Evolutionary conservation across 2,888 invertebrate species (phyloP), one percentile per base, ranked within the genome.

Genomic region (Chrysolina haemoptera): DNA sequence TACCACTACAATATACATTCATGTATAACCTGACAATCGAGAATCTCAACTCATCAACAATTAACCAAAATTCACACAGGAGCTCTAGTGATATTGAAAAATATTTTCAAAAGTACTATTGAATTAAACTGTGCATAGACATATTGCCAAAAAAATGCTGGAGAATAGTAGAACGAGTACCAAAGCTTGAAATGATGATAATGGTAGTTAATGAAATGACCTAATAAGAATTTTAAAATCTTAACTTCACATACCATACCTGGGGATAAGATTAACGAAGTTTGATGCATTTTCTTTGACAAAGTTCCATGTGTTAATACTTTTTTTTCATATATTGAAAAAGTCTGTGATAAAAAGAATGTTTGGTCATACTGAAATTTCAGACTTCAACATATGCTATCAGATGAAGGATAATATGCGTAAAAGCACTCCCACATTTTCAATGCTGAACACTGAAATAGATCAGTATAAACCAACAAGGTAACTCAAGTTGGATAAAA

Each of bases 141-240:
- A 18, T 62, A 62, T 73, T 69, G 65, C 59, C 69, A 66, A 74
- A 70, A 67, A 74, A 70, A 70, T 70, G 67, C 70, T 74, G 70
- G 46, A 66, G 62, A 68, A 72, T 35, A n/a, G 16, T 40, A 55
- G 10, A 50, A 46, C 11, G 18, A 40, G 67, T 35, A 20, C 48
- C 12, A 18, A 16, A 18, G 18, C 43, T 12, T 12, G 16, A 10
- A 50, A 55, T 20, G 18, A 55, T 20, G 16, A 16, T 35, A 68
- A 68, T 40, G 35, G 35, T 40, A 68, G 55, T 43, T 22, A 20
- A 18, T n/a, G 41, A 50, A 50, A 14, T 27, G 43, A 12, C 9
- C 3, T 20, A 18, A 50, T 14, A 10, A 22, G 16, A n/a, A 18
- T 5, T 43, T 18, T 20, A 50, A 22, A 18, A 35, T 18, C 46